These are phyloP conservation scores for Solea senegalensis DNA, from an alignment of 2,113 vertebrate genomes.

Conservation along the genomic window DNA sequence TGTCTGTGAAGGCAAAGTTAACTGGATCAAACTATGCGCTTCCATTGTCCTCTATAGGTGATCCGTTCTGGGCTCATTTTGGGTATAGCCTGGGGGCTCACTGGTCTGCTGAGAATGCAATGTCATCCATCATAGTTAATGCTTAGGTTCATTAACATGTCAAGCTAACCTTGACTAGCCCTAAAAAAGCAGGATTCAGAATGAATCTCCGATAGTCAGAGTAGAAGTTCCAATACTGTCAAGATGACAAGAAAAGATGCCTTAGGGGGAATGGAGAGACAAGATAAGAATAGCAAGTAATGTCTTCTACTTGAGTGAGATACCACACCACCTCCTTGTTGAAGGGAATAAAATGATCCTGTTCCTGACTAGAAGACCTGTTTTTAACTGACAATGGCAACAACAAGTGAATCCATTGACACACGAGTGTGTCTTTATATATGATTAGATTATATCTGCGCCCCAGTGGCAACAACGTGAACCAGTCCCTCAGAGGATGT, in stretches of 20 bases:
- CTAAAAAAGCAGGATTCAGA: conserved; percentile 56
- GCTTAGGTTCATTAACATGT: conserved; percentile 73
- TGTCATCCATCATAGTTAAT: conserved; percentile 66
- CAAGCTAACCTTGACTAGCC: conserved; percentile 75
- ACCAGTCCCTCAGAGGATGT: too few relatives aligned
- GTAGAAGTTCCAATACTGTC: conserved; percentile 72
- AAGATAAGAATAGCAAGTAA: conserved; percentile 73
- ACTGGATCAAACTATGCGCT: conserved; percentile 2
- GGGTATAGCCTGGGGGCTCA: conserved; percentile 43
- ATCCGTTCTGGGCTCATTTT: conserved; percentile 47
- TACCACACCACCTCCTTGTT: conserved; percentile 41
- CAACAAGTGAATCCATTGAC: background rate
- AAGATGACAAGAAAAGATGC: conserved; percentile 75
- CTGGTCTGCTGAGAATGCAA: conserved; percentile 44
- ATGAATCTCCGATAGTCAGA: conserved; percentile 53
- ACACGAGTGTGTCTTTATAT: background rate
- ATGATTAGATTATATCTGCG: background rate
- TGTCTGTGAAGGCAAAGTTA: conserved; percentile 20
- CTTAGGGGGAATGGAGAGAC: conserved; percentile 59
- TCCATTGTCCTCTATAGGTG: conserved; percentile 42
- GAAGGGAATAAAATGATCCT: conserved; percentile 47
- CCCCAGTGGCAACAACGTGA: too few relatives aligned
- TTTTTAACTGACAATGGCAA: background rate
- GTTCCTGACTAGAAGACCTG: conserved; percentile 21
- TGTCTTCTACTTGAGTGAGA: conserved; percentile 57